Evolutionary conservation across 1,140 invertebrate species (phyloP).

Genomic region (Drepana arcuata): DNA sequence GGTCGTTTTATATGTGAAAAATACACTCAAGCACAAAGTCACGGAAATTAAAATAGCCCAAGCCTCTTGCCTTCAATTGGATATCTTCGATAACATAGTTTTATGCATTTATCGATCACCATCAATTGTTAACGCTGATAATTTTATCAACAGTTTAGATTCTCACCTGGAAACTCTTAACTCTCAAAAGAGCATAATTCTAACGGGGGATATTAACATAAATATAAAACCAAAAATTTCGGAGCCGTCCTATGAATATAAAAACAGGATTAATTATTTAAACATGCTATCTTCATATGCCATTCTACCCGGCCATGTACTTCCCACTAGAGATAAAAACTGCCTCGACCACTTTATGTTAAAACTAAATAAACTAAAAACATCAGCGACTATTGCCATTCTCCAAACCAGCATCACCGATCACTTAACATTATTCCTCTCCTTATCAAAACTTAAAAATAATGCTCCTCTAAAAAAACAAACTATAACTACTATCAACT

Average conservation of each 20-base stretch:
- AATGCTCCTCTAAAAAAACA: background rate
- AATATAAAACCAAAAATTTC: background rate
- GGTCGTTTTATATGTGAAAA: slow-evolving; percentile 2
- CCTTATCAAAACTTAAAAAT: background rate
- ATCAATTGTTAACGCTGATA: background rate
- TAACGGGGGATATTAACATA: background rate
- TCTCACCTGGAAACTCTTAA: background rate
- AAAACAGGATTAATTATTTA: background rate
- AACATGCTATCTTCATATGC: background rate
- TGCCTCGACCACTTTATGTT: background rate
- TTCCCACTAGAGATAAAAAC: background rate
- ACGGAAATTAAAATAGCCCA: background rate
- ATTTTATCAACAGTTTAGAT: background rate
- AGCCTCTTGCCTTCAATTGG: background rate
- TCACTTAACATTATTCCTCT: background rate
- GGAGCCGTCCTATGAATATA: slow-evolving; percentile 6
- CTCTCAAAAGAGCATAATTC: background rate
- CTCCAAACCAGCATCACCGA: background rate
- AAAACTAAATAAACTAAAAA: background rate
- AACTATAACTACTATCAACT: slow-evolving; percentile 4
- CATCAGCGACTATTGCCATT: background rate
- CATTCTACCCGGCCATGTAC: background rate
- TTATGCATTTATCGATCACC: background rate
- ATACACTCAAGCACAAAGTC: slow-evolving; percentile 3
- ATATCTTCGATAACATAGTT: background rate